phyloP scores from a whole-genome alignment of 2,888 invertebrate genomes.

The Pheosia tremula region DNA sequence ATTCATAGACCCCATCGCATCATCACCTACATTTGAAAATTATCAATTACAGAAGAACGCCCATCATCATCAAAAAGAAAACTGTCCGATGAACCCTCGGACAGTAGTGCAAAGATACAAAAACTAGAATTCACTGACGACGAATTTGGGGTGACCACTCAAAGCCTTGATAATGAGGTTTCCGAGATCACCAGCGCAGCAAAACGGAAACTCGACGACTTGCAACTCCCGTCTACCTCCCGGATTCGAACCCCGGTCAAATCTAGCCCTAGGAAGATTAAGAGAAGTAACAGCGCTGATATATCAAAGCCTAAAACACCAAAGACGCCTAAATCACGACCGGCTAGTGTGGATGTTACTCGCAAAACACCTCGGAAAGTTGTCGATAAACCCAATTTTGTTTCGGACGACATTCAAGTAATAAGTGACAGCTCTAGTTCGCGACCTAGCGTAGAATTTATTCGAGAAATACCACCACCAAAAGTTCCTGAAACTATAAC shows the following conservation, averaged over 20 bases:
- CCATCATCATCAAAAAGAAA: constrained; percentile 60
- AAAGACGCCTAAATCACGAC: constrained; percentile 66
- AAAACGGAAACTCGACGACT: constrained; percentile 53
- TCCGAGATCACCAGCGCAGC: constrained; percentile 59
- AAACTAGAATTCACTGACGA: constrained; percentile 61
- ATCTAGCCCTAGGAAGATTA: constrained; percentile 68
- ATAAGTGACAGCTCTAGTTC: constrained; percentile 47
- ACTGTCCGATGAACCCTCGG: constrained; percentile 56
- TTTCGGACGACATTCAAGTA: constrained; percentile 33
- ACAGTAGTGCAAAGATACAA: constrained; percentile 62
- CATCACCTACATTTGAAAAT: not conserved
- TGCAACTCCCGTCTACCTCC: constrained; percentile 61
- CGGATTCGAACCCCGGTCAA: constrained; percentile 60
- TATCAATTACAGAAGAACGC: constrained; percentile 53
- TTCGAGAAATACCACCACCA: constrained; percentile 55
- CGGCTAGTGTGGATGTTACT: constrained; percentile 69
- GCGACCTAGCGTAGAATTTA: constrained; percentile 59
- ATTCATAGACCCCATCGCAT: not conserved
- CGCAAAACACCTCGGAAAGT: constrained; percentile 58
- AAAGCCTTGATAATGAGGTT: constrained; percentile 71
- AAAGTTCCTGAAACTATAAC: constrained; percentile 57
- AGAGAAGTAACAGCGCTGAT: constrained; percentile 74
- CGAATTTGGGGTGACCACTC: constrained; percentile 54
- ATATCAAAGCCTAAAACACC: constrained; percentile 61
- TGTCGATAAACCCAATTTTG: constrained; percentile 41